A percentile compares a stretch with the other conserved stretches of the same genome.
These are phyloP conservation scores for Chelonus formosanus DNA, from an alignment of 2,888 invertebrate species.

Conservation along the genomic window DNA sequence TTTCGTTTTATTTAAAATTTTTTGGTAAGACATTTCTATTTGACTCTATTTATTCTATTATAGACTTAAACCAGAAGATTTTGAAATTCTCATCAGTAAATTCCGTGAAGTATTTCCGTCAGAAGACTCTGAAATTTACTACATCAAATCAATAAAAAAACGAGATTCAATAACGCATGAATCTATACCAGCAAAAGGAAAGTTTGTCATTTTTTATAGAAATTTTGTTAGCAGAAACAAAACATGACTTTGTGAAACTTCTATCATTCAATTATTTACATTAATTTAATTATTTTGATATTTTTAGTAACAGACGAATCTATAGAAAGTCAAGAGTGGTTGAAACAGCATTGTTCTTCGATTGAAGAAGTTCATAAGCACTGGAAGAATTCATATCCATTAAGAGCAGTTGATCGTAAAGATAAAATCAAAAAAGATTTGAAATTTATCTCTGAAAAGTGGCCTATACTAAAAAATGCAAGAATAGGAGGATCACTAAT, in stretches of 20 bases:
- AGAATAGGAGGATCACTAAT: background rate
- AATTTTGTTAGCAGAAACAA: background rate
- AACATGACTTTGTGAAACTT: no score
- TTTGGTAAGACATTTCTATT: no score
- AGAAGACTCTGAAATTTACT: background rate
- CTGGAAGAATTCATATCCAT: background rate
- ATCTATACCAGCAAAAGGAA: background rate
- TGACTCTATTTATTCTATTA: no score
- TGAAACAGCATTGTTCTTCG: background rate
- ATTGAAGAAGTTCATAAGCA: background rate
- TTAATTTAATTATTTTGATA: background rate
- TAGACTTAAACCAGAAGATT: background rate
- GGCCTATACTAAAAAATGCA: background rate
- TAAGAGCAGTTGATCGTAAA: background rate
- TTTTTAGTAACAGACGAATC: background rate
- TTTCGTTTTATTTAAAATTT: background rate
- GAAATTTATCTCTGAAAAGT: background rate
- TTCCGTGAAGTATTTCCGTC: background rate
- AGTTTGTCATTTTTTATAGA: background rate
- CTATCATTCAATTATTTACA: background rate
- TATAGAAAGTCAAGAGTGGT: background rate
- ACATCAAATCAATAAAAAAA: background rate
- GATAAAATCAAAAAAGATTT: background rate
- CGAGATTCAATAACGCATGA: background rate
- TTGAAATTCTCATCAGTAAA: background rate